A percentile compares a stretch with the other conserved stretches of the same genome.
These are phyloP conservation scores for Yponomeuta cagnagella DNA, from an alignment of 2,888 invertebrate species.

Conservation along the genomic window DNA sequence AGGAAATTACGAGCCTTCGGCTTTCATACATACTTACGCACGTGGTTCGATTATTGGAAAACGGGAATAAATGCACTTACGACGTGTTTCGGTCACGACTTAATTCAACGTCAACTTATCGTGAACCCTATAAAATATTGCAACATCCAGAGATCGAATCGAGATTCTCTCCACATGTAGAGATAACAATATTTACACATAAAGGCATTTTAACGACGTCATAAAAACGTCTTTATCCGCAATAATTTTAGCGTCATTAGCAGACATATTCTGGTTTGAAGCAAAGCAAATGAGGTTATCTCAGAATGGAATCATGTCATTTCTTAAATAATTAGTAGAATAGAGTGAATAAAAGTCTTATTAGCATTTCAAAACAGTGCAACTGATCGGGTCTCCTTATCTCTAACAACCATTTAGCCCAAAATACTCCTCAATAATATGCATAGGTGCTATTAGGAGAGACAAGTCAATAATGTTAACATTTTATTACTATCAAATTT, in stretches of 20 bases:
- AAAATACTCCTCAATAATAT: constrained; percentile 11
- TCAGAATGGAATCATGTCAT: neutral
- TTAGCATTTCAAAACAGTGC: constrained; percentile 9
- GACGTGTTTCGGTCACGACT: constrained; percentile 21
- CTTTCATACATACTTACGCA: constrained; percentile 24
- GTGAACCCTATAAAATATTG: constrained; percentile 13
- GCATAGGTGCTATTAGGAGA: constrained; percentile 25
- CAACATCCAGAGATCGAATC: neutral
- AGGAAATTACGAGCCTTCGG: constrained; percentile 42
- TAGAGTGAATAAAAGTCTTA: neutral
- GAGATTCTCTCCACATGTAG: neutral
- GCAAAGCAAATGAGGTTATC: neutral
- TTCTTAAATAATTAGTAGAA: neutral
- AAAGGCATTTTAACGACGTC: neutral
- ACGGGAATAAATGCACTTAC: constrained; percentile 2
- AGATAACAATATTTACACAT: neutral
- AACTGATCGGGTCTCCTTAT: constrained; percentile 5
- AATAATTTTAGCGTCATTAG: neutral
- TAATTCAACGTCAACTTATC: constrained; percentile 26
- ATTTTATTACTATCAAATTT: constrained; percentile 50
- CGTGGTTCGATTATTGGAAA: constrained; percentile 12
- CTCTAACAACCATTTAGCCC: constrained; percentile 14
- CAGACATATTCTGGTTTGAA: neutral
- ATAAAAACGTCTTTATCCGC: neutral
- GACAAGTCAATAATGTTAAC: constrained; percentile 51